Evolutionary conservation across 2,888 invertebrate genomes (phyloP).

Genomic region (Dione vanillae): DNA sequence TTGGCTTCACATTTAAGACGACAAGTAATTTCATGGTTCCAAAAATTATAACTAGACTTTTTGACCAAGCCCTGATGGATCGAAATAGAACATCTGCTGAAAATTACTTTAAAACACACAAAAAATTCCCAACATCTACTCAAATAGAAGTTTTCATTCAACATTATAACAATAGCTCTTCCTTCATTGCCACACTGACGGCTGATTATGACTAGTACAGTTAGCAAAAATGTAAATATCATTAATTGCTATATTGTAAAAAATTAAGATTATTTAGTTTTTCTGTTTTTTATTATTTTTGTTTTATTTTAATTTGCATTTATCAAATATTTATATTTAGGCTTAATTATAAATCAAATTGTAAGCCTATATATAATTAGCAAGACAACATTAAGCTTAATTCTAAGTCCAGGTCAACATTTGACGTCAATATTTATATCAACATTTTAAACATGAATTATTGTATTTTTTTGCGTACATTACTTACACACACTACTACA

Average conservation of each 20-base stretch:
- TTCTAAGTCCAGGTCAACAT: background rate
- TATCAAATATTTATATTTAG: background rate
- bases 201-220: conserved; percentile 77
- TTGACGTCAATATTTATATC: background rate
- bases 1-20: conserved; percentile 5
- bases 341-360: background rate
- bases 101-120: conserved; percentile 77
- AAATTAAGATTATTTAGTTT: background rate
- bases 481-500: conserved; percentile 57
- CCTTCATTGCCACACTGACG: conserved; percentile 83
- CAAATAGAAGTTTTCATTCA: conserved; percentile 84
- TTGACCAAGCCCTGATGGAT: conserved; percentile 74
- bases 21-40: conserved; percentile 76
- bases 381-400: background rate
- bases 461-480: conserved; percentile 53
- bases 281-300: background rate
- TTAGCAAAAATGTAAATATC: conserved; percentile 55
- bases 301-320: background rate
- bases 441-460: background rate
- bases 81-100: conserved; percentile 79
- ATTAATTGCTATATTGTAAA: conserved; percentile 11
- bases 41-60: conserved; percentile 62
- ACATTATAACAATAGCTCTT: conserved; percentile 80
- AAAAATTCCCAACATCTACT: conserved; percentile 76
- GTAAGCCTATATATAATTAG: background rate